Evolutionary conservation across 2,888 invertebrate species (phyloP).

Genomic region (Lasioglossum lativentre): DNA sequence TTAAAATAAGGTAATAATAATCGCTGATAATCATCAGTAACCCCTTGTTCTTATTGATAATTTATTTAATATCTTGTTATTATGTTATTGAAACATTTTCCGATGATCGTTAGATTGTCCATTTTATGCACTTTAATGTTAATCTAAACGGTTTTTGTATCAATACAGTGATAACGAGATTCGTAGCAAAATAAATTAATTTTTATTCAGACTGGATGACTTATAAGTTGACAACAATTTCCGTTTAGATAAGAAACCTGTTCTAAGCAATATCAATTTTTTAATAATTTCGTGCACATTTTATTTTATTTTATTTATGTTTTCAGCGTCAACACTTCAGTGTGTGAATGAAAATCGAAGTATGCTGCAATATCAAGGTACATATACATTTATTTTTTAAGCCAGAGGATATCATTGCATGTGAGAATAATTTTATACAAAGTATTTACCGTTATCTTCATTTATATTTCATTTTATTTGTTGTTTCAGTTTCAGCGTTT

Average conservation of each 20-base stretch:
- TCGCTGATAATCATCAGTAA: not conserved
- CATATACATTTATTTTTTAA: no score
- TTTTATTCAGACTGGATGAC: not conserved
- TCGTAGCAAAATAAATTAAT: not conserved
- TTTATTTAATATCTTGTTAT: not conserved
- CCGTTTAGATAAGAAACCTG: no score
- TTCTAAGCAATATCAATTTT: not conserved
- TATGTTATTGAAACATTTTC: not conserved
- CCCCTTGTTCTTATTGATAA: not conserved
- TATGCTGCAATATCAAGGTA: not conserved
- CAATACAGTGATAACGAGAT: no score
- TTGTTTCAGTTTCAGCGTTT: not conserved
- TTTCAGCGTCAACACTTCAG: not conserved
- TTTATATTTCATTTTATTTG: not conserved
- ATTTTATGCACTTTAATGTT: not conserved
- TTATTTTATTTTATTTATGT: not conserved
- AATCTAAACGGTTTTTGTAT: not conserved
- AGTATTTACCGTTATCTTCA: not conserved
- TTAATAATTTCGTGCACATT: not conserved
- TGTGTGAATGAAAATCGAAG: not conserved
- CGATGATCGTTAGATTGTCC: not conserved
- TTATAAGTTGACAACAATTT: no score
- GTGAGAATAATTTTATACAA: not conserved
- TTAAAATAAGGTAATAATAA: conserved; percentile 10
- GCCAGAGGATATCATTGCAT: no score